A percentile compares a stretch with the other conserved stretches of the same genome.
phyloP scores from a whole-genome alignment of 2,888 invertebrate species.

The Aleiodes testaceus region DNA sequence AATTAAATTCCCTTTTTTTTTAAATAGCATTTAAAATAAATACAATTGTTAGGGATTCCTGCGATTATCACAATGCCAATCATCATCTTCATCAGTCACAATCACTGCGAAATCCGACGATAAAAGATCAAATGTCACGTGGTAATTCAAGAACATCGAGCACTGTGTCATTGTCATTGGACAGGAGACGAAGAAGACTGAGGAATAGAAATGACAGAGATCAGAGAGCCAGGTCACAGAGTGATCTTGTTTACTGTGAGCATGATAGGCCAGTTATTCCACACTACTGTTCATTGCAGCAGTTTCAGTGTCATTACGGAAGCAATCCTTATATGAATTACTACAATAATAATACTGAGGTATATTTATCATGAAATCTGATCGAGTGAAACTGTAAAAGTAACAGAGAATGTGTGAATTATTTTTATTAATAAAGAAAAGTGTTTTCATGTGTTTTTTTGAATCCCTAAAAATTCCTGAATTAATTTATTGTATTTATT shows the following conservation, averaged over 20 bases:
- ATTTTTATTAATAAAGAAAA: no score
- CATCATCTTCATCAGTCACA: constrained; percentile 12
- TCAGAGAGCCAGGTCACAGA: constrained; percentile 65
- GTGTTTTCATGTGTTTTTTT: neutral
- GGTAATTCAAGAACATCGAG: constrained; percentile 51
- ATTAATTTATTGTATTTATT: neutral
- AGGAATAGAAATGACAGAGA: constrained; percentile 63
- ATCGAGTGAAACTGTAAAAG: neutral
- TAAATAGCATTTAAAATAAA: no score
- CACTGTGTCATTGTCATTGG: constrained; percentile 59
- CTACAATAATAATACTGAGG: constrained; percentile 65
- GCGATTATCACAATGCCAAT: constrained; percentile 26
- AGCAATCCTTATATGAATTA: constrained; percentile 60
- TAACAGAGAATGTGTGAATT: no score
- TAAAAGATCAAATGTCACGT: constrained; percentile 53
- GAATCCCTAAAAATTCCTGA: neutral
- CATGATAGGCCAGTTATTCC: constrained; percentile 51
- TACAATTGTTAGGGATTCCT: constrained; percentile 12
- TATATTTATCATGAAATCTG: constrained; percentile 47
- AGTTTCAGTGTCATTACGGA: constrained; percentile 60
- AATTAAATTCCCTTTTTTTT: neutral
- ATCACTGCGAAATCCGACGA: constrained; percentile 39
- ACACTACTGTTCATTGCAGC: constrained; percentile 62
- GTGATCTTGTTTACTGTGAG: constrained; percentile 61
- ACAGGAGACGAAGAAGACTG: constrained; percentile 61